Conservation (phyloP, 2,113 vertebrate genomes). For the Malaclemys terrapin region DNA sequence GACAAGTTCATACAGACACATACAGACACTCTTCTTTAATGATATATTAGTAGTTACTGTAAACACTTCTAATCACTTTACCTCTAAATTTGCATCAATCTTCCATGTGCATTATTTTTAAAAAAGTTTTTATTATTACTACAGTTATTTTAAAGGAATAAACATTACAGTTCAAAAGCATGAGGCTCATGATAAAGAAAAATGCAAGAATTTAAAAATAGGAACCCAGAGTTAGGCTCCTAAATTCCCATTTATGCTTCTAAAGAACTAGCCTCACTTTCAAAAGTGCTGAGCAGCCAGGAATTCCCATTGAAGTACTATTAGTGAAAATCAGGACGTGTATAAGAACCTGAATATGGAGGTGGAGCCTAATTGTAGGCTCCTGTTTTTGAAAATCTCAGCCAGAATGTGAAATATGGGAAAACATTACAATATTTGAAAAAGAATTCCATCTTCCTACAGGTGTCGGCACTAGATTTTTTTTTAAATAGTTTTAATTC, state of each 20-base stretch:
- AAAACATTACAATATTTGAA: not conserved
- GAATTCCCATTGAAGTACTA: not conserved
- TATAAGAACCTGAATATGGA: not conserved
- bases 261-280: not conserved
- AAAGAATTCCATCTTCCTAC: not conserved
- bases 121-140: not conserved
- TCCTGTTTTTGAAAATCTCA: not conserved
- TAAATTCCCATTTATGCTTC: not conserved
- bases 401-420: not conserved
- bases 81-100: not conserved
- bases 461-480: not conserved
- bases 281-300: accelerated
- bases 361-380: not conserved
- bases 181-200: accelerated
- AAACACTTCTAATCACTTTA: not conserved
- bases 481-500: not conserved
- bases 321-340: not conserved
- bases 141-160: not conserved
- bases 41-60: not conserved
- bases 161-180: not conserved
- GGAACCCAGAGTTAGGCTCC: not conserved
- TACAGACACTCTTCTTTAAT: not conserved
- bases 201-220: not conserved
- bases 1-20: not conserved
- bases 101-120: not conserved